phyloP scores from a whole-genome alignment of 2,113 vertebrate genomes.

The Microcebus ravelobensis region DNA sequence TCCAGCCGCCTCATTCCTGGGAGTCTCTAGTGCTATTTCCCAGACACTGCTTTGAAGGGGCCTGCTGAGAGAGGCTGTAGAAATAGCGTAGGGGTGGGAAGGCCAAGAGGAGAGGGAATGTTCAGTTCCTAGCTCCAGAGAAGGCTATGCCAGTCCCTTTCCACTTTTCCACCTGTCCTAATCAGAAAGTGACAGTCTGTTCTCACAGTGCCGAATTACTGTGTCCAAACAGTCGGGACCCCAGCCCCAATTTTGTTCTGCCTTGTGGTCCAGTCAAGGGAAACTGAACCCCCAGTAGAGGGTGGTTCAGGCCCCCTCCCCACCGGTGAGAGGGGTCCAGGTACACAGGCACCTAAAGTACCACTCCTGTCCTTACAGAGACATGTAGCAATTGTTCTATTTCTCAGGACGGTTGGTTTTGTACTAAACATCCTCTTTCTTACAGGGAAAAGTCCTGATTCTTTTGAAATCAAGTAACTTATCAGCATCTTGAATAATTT shows the following conservation, averaged over 20 bases:
- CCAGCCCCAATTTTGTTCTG: background rate
- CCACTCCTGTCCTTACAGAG: background rate
- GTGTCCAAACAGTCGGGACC: background rate
- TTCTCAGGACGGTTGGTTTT: background rate
- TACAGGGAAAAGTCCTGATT: background rate
- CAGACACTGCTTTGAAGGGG: background rate
- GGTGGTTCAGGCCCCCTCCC: background rate
- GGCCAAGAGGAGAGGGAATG: background rate
- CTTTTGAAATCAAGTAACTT: conserved; percentile 45
- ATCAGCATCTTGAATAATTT: conserved; percentile 28
- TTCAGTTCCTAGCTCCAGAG: background rate
- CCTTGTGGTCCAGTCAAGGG: background rate
- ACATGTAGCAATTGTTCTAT: background rate
- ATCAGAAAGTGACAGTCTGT: conserved; percentile 10
- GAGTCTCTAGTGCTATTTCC: background rate
- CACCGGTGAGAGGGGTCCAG: background rate
- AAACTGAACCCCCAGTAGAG: background rate
- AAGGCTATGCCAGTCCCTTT: background rate
- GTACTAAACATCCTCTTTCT: background rate
- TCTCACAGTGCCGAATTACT: background rate
- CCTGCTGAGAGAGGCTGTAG: background rate
- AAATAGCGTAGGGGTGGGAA: background rate
- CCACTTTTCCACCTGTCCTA: background rate
- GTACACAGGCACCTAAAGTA: background rate
- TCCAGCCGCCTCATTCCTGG: background rate